Evolutionary conservation across 2,797 vertebrate species (phyloP).

Genomic region (Austrolebias charrua): DNA sequence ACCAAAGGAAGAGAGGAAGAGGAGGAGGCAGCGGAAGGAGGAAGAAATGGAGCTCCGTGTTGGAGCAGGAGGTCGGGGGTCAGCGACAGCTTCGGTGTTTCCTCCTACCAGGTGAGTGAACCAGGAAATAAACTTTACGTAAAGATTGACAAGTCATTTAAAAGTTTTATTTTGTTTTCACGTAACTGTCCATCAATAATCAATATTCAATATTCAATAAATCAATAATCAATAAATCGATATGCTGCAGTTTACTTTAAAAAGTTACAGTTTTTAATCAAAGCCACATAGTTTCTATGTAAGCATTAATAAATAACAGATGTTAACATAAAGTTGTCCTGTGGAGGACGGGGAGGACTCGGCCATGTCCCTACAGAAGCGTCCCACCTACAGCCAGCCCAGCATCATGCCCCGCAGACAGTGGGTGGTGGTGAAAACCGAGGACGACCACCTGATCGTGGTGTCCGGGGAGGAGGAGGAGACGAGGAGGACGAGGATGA

Average conservation of each 20-base stretch:
- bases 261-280: neutral
- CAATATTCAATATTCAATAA: too few relatives aligned
- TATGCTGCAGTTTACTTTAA: neutral
- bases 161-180: too few relatives aligned
- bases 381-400: slow-evolving; percentile 82
- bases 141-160: too few relatives aligned
- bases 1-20: slow-evolving; percentile 68
- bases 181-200: too few relatives aligned
- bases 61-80: slow-evolving; percentile 79
- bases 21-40: slow-evolving; percentile 71
- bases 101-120: slow-evolving; percentile 78
- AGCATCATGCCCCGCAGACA: slow-evolving; percentile 89
- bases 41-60: slow-evolving; percentile 68
- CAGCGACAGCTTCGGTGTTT: slow-evolving; percentile 83
- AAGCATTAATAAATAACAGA: neutral
- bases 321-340: neutral
- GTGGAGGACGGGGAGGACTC: slow-evolving; percentile 71
- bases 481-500: slow-evolving; percentile 79
- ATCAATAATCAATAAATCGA: too few relatives aligned
- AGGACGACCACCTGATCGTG: slow-evolving; percentile 81
- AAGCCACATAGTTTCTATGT: neutral
- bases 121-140: too few relatives aligned
- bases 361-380: slow-evolving; percentile 53
- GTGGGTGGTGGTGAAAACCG: slow-evolving; percentile 89
- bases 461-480: slow-evolving; percentile 81